phyloP scores from a whole-genome alignment of 2,888 invertebrate species.

The Ormyrus thymus region DNA sequence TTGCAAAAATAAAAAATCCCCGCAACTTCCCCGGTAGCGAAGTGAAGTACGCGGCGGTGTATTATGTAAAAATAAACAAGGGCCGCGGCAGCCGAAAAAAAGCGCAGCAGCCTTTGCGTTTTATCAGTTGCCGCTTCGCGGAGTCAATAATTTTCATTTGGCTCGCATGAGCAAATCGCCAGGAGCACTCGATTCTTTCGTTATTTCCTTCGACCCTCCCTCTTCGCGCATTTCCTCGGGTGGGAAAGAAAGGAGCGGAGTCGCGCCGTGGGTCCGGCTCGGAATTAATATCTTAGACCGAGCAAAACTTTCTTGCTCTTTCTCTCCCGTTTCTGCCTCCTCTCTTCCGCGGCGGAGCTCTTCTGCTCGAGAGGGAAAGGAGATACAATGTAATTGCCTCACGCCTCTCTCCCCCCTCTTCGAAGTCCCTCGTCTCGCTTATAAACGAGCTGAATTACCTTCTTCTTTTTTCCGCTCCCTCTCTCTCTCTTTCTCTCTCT shows the following conservation, averaged over 20 bases:
- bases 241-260: too few relatives aligned
- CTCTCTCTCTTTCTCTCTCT: not conserved
- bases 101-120: slow-evolving; percentile 19
- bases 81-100: not conserved
- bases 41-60: too few relatives aligned
- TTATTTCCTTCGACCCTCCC: slow-evolving; percentile 25
- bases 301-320: slow-evolving; percentile 1
- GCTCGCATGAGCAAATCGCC: slow-evolving; percentile 27
- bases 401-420: not conserved
- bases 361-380: too few relatives aligned
- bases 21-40: too few relatives aligned
- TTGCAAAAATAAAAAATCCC: too few relatives aligned
- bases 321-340: not conserved
- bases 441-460: slow-evolving; percentile 45
- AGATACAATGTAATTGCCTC: too few relatives aligned
- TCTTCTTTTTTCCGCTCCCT: not conserved
- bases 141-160: slow-evolving; percentile 55
- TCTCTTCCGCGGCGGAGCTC: too few relatives aligned
- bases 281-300: slow-evolving; percentile 41
- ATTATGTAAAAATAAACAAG: not conserved
- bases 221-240: not conserved
- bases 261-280: not conserved
- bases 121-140: slow-evolving; percentile 49
- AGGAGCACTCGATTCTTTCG: slow-evolving; percentile 26
- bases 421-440: slow-evolving; percentile 21